Conservation (phyloP, 1,140 invertebrate genomes). For the Drosophila lacertosa region DNA sequence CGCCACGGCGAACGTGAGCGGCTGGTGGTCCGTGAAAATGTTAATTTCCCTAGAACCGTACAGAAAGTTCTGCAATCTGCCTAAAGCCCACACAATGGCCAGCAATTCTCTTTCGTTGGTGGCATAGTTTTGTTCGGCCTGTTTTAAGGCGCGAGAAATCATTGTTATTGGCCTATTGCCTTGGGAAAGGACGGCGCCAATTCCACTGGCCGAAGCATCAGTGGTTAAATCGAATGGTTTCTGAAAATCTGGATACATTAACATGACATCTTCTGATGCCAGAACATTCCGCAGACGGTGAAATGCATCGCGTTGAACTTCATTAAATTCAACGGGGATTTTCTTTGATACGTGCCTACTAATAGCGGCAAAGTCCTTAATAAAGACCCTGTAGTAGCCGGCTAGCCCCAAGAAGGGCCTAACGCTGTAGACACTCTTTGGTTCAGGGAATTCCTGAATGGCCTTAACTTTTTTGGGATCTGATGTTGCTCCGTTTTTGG, state of each 20-base stretch:
- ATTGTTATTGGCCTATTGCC: constrained; percentile 24
- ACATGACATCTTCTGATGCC: constrained; percentile 2
- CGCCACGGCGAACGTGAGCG: constrained; percentile 83
- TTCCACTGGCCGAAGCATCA: background rate
- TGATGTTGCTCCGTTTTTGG: background rate
- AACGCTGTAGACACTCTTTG: background rate
- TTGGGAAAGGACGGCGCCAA: background rate
- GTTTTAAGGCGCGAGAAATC: constrained; percentile 46
- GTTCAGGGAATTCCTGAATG: constrained; percentile 4
- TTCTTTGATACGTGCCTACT: constrained; percentile 10
- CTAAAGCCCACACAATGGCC: constrained; percentile 6
- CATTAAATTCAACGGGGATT: background rate
- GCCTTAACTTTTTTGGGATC: constrained; percentile 10
- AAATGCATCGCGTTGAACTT: too few species aligned
- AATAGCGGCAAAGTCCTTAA: constrained; percentile 4
- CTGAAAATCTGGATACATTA: background rate
- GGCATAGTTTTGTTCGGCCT: constrained; percentile 83
- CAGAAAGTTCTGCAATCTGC: constrained; percentile 49
- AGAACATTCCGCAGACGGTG: background rate
- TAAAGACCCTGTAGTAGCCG: constrained; percentile 1
- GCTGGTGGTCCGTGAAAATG: too few species aligned
- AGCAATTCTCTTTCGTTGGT: constrained; percentile 60
- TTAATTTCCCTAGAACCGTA: constrained; percentile 49
- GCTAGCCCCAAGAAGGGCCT: constrained; percentile 1
- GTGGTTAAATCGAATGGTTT: background rate